Base-by-base conservation (phyloP, 2,888 invertebrate species). In the Dendrolimus houi region DNA sequence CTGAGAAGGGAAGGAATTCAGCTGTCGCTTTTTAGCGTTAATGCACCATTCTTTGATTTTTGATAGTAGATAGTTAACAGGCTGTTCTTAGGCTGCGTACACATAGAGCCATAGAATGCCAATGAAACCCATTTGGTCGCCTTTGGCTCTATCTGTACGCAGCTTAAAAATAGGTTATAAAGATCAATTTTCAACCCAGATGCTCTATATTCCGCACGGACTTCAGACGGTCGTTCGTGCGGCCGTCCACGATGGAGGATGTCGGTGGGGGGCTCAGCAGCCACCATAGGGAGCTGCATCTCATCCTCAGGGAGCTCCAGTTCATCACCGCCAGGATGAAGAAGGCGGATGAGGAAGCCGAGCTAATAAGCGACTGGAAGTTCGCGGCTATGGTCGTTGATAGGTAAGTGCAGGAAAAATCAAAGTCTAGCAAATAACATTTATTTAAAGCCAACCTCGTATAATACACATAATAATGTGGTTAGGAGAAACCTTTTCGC, bases 351-450 rank as follows among this genome's bases (percentile, higher is more conserved):
- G 97, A 97, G 74, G 97, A 97, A 79, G 95, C 96, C 59, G 98
- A 98, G 81, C 93, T 97, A 68, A 97, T 97, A 73, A 97, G 96
- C 87, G 98, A 99, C 85, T 98, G 98, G 98, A 98, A 98, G 85
- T 99, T 98, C 84, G 98, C 98, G 59, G 98, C 98, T 67, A 98
- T 98, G 97, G 98, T 98, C 81, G 97, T 99, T 81, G 98, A 99
- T 92, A 95, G 97, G 93, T 94, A 64, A 80, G 70, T 61, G n/a
- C 41, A 53, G 58, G 29, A 9, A 14, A 29, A 29, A 29, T 6
- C 29, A 29, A 29, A 29, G 29, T 6, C 29, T 29, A 6, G 29
- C 29, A 29, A 29, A 6, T 29, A 29, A 29, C 29, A 29, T 29
- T 29, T 29, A 29, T 29, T 29, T 29, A 29, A 29, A 29, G 29